These are phyloP conservation scores for Lepeophtheirus nordmannii DNA, from an alignment of 2,888 invertebrate genomes.

Conservation along the genomic window DNA sequence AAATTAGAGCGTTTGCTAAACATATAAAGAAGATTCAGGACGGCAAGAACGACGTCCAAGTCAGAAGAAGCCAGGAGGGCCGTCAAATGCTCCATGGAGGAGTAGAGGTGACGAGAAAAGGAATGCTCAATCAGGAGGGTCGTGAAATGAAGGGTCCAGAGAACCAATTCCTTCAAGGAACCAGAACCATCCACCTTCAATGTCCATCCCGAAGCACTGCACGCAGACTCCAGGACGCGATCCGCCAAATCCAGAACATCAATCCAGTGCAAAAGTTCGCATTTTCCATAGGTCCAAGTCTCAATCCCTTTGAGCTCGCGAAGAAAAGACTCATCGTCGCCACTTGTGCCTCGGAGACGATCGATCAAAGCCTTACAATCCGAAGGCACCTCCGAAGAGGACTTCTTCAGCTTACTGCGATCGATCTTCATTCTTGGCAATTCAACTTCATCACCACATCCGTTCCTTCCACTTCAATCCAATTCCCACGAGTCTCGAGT, in stretches of 20 bases:
- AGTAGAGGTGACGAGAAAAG: conserved; percentile 68
- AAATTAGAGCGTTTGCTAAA: conserved; percentile 76
- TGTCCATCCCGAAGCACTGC: conserved; percentile 30
- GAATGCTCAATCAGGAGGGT: conserved; percentile 70
- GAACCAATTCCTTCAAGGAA: conserved; percentile 47
- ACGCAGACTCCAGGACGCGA: conserved; percentile 56
- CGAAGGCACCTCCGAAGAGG: conserved; percentile 61
- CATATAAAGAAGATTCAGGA: conserved; percentile 67
- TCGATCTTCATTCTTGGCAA: conserved; percentile 56
- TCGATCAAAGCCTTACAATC: conserved; percentile 63
- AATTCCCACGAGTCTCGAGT: too few relatives aligned
- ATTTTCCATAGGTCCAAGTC: conserved; percentile 71
- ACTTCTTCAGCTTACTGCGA: conserved; percentile 59
- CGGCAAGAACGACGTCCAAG: conserved; percentile 61
- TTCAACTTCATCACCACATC: neutral
- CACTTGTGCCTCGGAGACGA: conserved; percentile 39
- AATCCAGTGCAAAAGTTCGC: conserved; percentile 71
- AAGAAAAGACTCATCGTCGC: conserved; percentile 42
- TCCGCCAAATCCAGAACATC: conserved; percentile 34
- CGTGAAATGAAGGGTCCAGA: conserved; percentile 62
- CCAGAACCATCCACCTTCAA: neutral
- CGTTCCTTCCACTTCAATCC: too few relatives aligned
- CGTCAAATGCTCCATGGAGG: conserved; percentile 68
- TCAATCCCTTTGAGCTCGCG: conserved; percentile 54
- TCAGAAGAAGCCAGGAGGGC: conserved; percentile 59